Evolutionary conservation across 2,797 vertebrate species (phyloP).

Genomic region (Amblyraja radiata): DNA sequence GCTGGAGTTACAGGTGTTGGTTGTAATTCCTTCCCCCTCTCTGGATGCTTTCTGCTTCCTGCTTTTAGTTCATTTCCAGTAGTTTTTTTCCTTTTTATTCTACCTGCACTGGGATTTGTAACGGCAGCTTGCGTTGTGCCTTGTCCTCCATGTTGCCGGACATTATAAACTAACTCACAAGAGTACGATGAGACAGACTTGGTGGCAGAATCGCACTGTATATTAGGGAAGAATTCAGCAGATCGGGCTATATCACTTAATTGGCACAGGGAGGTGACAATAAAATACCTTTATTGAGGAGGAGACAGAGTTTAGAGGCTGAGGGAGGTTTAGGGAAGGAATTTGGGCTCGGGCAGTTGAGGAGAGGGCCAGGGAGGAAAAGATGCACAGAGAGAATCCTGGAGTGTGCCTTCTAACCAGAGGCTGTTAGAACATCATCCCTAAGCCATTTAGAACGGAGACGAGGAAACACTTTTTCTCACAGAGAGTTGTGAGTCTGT

Average conservation of each 20-base stretch:
- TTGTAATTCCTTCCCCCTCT: neutral
- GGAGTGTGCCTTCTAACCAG: neutral
- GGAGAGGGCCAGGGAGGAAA: neutral
- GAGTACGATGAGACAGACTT: neutral
- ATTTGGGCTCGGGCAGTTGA: neutral
- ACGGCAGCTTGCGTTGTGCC: neutral
- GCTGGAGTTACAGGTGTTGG: neutral
- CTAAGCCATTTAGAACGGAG: too few species aligned
- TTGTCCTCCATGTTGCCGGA: neutral
- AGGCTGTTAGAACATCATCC: neutral
- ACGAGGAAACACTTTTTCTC: too few species aligned
- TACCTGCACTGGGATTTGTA: neutral
- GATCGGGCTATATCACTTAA: too few species aligned
- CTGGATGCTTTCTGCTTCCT: neutral
- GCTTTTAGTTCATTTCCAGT: neutral
- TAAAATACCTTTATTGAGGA: neutral
- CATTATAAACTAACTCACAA: neutral
- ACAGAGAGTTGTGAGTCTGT: too few species aligned
- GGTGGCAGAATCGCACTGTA: too few species aligned
- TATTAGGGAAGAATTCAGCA: too few species aligned
- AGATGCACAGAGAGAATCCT: neutral
- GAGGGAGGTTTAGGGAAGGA: neutral
- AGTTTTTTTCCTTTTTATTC: neutral
- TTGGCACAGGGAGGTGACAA: too few species aligned
- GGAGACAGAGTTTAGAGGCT: neutral